A percentile compares a stretch with the other conserved stretches of the same genome.
phyloP scores from a whole-genome alignment of 2,113 vertebrate genomes.

The Hyperopisus bebe region DNA sequence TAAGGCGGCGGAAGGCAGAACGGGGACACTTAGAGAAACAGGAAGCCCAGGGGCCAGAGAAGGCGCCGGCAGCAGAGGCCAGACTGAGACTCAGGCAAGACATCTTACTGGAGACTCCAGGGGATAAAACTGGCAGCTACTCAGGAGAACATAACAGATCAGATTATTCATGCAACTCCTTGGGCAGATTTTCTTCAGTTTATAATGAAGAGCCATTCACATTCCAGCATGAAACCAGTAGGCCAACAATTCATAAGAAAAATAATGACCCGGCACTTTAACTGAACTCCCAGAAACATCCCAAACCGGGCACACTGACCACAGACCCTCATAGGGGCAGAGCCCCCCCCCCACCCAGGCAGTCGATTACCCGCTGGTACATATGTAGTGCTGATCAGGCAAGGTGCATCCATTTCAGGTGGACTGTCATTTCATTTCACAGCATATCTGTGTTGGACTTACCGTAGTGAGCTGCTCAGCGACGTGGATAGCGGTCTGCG shows the following conservation, averaged over 20 bases:
- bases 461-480: slow-evolving; percentile 87
- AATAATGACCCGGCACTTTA: too few species aligned
- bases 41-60: neutral
- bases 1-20: slow-evolving; percentile 33
- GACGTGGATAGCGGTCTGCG: slow-evolving; percentile 88
- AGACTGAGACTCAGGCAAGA: neutral
- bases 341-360: too few species aligned
- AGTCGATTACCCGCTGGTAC: too few species aligned
- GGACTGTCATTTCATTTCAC: neutral
- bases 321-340: too few species aligned
- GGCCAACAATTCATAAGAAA: neutral
- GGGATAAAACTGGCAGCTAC: neutral
- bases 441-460: neutral
- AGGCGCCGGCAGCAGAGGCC: neutral
- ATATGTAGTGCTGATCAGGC: neutral
- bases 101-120: neutral
- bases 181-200: neutral
- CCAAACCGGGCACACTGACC: too few species aligned
- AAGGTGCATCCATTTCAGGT: neutral
- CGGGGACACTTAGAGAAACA: neutral
- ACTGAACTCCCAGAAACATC: too few species aligned
- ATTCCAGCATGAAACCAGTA: neutral
- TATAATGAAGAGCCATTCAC: neutral
- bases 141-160: neutral
- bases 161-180: neutral